Evolutionary conservation across 2,797 vertebrate species (phyloP).

Genomic region (Distichodus sexfasciatus): DNA sequence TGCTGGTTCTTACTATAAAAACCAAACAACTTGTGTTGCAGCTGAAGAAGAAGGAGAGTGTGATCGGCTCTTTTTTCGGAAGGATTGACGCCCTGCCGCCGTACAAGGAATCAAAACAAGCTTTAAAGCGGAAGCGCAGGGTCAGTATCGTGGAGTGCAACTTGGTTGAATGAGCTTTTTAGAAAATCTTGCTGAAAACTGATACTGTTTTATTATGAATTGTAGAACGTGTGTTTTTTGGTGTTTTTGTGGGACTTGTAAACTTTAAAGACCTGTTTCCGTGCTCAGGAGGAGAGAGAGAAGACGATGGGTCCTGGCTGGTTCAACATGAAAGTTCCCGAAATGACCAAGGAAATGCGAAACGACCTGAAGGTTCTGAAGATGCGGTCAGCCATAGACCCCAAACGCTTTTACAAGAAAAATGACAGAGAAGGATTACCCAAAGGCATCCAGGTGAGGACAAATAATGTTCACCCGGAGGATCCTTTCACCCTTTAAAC

Average conservation of each 20-base stretch:
- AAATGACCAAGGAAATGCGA: conserved; percentile 87
- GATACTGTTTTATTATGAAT: neutral
- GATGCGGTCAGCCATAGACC: conserved; percentile 89
- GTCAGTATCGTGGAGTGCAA: conserved; percentile 63
- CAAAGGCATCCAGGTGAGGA: conserved; percentile 91
- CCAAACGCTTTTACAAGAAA: conserved; percentile 97
- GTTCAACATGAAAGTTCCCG: conserved; percentile 97
- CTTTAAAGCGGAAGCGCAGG: conserved; percentile 82
- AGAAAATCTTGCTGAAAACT: neutral
- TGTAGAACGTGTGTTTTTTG: neutral
- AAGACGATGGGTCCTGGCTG: conserved; percentile 88
- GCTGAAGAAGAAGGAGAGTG: conserved; percentile 87
- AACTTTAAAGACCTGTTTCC: neutral
- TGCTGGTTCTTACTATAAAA: neutral
- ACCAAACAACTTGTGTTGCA: neutral
- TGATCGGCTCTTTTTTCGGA: conserved; percentile 91
- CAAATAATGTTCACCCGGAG: no score
- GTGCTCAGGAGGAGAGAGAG: conserved; percentile 77
- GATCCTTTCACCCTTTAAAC: no score
- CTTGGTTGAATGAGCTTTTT: neutral
- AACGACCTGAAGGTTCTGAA: conserved; percentile 87
- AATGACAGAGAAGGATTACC: conserved; percentile 92
- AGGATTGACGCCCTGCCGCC: conserved; percentile 85
- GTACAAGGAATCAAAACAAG: conserved; percentile 79
- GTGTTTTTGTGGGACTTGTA: neutral